Conservation (phyloP, 2,113 vertebrate genomes). For the Chionodraco myersi region DNA sequence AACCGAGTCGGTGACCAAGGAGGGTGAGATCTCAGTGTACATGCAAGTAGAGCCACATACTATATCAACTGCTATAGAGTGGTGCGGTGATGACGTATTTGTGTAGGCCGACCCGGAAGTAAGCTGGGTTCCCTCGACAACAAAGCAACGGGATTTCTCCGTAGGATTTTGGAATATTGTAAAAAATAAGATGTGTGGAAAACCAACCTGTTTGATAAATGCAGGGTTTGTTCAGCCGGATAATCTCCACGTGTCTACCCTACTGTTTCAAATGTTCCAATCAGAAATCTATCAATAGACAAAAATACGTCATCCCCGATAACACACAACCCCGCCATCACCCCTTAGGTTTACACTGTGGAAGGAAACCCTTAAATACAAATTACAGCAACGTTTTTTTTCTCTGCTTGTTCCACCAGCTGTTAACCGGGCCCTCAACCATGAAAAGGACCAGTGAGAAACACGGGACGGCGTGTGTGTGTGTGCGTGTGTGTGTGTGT, state of each 20-base stretch:
- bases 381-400: neutral
- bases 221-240: too few species aligned
- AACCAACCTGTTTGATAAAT: too few species aligned
- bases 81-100: too few species aligned
- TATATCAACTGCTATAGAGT: neutral
- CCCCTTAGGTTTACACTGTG: neutral
- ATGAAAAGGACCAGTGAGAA: conserved; percentile 73
- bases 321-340: neutral
- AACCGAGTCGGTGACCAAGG: conserved; percentile 81
- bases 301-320: too few species aligned
- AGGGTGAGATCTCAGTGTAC: conserved; percentile 82
- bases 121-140: too few species aligned
- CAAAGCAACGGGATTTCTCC: too few species aligned
- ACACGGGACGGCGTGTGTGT: neutral
- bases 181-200: too few species aligned
- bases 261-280: too few species aligned
- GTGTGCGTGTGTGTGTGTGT: neutral
- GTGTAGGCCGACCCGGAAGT: too few species aligned
- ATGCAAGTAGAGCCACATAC: conserved; percentile 40
- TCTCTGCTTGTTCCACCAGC: conserved; percentile 59
- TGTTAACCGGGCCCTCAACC: conserved; percentile 67
- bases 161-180: too few species aligned
- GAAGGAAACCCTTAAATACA: neutral
- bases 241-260: too few species aligned
- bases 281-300: too few species aligned